These are phyloP conservation scores for Brachionus plicatilis DNA, from an alignment of 1,140 invertebrate genomes.

Conservation along the genomic window DNA sequence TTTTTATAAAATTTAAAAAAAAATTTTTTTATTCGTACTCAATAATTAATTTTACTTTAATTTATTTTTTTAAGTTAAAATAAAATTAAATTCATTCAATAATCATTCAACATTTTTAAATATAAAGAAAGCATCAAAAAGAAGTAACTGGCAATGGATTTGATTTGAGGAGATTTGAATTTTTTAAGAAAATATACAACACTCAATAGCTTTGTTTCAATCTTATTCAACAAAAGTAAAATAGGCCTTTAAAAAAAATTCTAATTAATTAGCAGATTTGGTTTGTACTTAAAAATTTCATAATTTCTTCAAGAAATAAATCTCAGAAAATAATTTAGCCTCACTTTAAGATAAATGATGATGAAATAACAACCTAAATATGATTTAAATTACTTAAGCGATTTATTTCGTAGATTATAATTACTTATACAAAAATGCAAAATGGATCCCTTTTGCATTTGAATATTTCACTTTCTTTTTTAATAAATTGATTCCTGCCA, in stretches of 20 bases:
- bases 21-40: no score
- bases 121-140: no score
- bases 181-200: no score
- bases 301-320: not conserved
- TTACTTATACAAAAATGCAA: not conserved
- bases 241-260: not conserved
- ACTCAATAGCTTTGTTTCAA: no score
- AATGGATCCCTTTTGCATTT: not conserved
- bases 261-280: not conserved
- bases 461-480: not conserved
- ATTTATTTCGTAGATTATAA: not conserved
- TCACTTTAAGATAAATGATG: not conserved
- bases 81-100: no score
- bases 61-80: no score
- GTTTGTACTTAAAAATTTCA: not conserved
- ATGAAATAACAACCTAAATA: not conserved
- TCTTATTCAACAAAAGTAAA: not conserved
- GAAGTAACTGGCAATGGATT: no score
- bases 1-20: no score
- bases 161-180: no score
- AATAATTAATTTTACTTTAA: no score
- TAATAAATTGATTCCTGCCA: not conserved
- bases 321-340: not conserved
- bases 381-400: not conserved
- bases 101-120: no score